Base-by-base conservation (phyloP, 2,888 invertebrate genomes). In the Copidosoma aretas region DNA sequence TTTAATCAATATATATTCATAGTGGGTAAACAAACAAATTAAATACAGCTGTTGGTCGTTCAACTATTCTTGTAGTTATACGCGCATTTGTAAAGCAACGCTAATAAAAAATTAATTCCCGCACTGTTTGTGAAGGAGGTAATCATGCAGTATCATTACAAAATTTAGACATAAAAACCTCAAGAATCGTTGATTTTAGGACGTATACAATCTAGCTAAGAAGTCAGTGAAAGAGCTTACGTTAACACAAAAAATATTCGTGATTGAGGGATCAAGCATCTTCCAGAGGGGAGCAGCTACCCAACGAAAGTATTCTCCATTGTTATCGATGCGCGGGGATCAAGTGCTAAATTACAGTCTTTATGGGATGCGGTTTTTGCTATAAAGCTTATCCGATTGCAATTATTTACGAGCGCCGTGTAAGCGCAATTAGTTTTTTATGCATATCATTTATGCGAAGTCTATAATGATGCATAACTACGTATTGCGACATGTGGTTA, bases 211-310 rank as follows among this genome's bases (percentile, higher is more conserved):
- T 41, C 41, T 10, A 14, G 10, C 41, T 41, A 41, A 14, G 14
- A 41, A 41, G 14, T 41, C 41, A 14, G 14, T 14, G 41, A 8
- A 14, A 41, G 14, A 41, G 41, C 8, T 8, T 10, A 41, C 8
- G 41, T 10, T 41, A 8, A 14, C 41, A 10, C 8, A 41, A 41
- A 14, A 41, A 58, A 57, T 57, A 58, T 17, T 53, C 54, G 51
- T 63, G 63, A 68, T 68, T 64, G 68, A 64, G 43, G 43, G 60
- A 58, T 63, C 51, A 46, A 59, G n/a, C n/a, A n/a, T n/a, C 21
- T 59, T n/a, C 21, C 3, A 46, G 1, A 17, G 15, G 4, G 32
- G 12, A 24, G 57, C 60, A 46, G 15, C 17, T 41, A 39, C 53
- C 25, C 46, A 46, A 54, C 43, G 58, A 58, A 22, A 51, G 10